Evolutionary conservation across 2,888 invertebrate species (phyloP).

Genomic region (Syrphus vitripennis): DNA sequence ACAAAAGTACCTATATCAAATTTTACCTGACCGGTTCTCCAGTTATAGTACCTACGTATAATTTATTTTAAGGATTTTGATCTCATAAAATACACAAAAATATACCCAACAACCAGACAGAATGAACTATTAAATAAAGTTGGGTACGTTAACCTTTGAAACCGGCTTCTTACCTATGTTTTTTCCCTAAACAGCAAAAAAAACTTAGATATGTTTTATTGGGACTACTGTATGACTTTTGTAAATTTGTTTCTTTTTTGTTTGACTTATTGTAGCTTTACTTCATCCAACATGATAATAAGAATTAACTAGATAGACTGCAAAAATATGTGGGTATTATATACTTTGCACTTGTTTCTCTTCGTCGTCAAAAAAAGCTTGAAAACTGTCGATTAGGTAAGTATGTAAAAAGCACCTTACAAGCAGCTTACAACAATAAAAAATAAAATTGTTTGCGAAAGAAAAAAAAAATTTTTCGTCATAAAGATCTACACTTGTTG

Average conservation of each 20-base stretch:
- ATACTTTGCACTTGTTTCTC: background rate
- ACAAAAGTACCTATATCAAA: background rate
- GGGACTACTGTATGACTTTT: background rate
- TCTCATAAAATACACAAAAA: background rate
- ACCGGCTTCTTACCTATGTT: background rate
- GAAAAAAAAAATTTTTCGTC: background rate
- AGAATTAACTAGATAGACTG: background rate
- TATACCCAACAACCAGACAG: background rate
- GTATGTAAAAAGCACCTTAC: background rate
- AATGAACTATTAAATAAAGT: background rate
- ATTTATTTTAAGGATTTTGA: constrained; percentile 54
- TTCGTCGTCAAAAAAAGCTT: background rate
- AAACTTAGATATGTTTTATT: background rate
- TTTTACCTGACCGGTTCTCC: constrained; percentile 44
- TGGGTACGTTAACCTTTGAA: constrained; percentile 11
- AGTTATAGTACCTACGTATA: background rate
- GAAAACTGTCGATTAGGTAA: background rate
- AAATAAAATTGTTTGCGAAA: background rate
- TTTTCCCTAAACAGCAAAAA: background rate
- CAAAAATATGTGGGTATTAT: background rate
- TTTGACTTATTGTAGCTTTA: background rate
- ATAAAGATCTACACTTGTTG: background rate
- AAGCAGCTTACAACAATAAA: background rate
- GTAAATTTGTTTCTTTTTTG: background rate
- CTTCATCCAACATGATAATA: background rate